Percentiles rank a stretch among this genome's conserved stretches.
Evolutionary conservation across 2,113 vertebrate species (phyloP).

Genomic region (Alosa alosa): DNA sequence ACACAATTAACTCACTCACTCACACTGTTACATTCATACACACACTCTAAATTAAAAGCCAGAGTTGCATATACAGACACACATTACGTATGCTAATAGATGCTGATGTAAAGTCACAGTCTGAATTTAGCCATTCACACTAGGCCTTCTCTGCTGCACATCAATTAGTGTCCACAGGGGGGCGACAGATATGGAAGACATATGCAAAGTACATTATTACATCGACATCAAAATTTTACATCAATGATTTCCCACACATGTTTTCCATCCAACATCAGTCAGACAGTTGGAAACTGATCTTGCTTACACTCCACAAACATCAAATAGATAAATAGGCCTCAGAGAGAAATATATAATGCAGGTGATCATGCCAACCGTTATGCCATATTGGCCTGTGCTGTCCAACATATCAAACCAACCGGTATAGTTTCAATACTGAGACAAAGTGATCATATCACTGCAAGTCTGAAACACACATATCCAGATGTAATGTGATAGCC

Average conservation of each 20-base stretch:
- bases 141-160: not conserved
- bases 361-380: not conserved
- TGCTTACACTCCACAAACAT: not conserved
- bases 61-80: not conserved
- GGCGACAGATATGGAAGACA: not conserved
- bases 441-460: not conserved
- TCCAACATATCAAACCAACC: not conserved
- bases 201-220: not conserved
- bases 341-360: not conserved
- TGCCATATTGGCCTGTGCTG: not conserved
- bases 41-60: not conserved
- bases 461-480: not conserved
- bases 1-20: not conserved
- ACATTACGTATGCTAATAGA: not conserved
- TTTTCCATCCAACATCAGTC: not conserved
- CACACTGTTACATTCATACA: not conserved
- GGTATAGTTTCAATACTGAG: not conserved
- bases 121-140: not conserved
- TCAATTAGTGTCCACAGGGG: not conserved
- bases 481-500: not conserved
- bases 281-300: not conserved
- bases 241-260: constrained; percentile 1
- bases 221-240: not conserved
- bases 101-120: not conserved
- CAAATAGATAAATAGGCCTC: not conserved